Conservation (phyloP, 2,797 vertebrate genomes). For the Lepus townsendii region DNA sequence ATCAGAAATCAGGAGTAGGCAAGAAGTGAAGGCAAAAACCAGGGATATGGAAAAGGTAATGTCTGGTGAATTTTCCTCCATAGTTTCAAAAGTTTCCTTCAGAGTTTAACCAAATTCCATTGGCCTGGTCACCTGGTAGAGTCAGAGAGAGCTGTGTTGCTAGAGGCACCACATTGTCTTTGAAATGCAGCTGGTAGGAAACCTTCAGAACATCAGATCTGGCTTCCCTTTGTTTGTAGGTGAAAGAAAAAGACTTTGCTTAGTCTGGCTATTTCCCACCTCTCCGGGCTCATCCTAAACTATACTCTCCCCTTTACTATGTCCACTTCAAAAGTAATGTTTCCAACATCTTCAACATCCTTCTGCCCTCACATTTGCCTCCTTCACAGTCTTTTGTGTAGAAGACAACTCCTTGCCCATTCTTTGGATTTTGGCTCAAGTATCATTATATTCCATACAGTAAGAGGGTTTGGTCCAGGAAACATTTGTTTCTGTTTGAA, state of each 20-base stretch:
- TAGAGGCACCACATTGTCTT: neutral
- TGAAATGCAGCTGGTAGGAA: neutral
- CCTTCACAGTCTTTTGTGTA: neutral
- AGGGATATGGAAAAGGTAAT: too few species aligned
- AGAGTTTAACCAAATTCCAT: neutral
- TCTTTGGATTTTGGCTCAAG: neutral
- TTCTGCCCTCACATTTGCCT: neutral
- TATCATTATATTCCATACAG: neutral
- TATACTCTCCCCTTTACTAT: neutral
- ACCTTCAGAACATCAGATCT: neutral
- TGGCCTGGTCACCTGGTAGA: neutral
- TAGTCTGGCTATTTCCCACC: too few species aligned
- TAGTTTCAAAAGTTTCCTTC: neutral
- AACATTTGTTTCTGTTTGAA: slow-evolving; percentile 15
- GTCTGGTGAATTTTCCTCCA: neutral
- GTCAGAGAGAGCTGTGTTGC: neutral
- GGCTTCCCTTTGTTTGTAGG: neutral
- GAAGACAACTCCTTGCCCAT: neutral
- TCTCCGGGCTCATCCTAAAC: neutral
- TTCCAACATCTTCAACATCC: neutral
- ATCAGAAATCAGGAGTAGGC: neutral
- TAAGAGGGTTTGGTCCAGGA: neutral
- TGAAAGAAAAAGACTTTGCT: neutral
- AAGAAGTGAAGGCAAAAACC: neutral
- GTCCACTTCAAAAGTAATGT: neutral